phyloP scores from a whole-genome alignment of 2,113 vertebrate species.

The Semnornis frantzii region DNA sequence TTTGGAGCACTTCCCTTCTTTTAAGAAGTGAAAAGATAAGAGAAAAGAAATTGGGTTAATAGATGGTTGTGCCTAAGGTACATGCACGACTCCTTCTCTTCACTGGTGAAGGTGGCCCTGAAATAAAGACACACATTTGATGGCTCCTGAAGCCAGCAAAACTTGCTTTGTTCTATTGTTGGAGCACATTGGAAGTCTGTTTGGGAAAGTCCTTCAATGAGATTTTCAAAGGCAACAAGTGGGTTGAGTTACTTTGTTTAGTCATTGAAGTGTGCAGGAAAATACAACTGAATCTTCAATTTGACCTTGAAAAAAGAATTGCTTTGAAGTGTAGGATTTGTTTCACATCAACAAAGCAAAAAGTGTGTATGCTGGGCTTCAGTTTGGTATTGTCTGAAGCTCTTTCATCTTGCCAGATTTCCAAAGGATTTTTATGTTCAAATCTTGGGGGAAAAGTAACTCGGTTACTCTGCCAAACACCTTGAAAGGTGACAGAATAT shows the following conservation, averaged over 20 bases:
- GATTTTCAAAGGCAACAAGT: neutral
- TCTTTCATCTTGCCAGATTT: conserved; percentile 38
- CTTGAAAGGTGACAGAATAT: neutral
- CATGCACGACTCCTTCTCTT: neutral
- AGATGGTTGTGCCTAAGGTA: neutral
- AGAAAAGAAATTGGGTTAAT: neutral
- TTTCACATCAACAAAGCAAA: neutral
- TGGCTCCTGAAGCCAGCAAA: neutral
- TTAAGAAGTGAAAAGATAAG: neutral
- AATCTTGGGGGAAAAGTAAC: neutral
- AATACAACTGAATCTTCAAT: neutral
- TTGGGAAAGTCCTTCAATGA: neutral
- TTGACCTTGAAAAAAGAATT: conserved; percentile 18
- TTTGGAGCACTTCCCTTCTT: neutral
- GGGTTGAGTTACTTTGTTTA: neutral
- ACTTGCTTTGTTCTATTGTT: neutral
- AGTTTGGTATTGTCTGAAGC: conserved; percentile 27
- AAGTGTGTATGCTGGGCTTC: neutral
- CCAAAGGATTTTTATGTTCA: neutral
- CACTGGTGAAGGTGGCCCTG: neutral
- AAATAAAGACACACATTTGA: too few species aligned
- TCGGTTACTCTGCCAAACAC: neutral
- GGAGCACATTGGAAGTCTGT: neutral
- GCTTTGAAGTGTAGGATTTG: conserved; percentile 30
- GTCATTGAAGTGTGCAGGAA: neutral